Evolutionary conservation across 2,888 invertebrate species (phyloP).

Genomic region (Lithophane leautieri): DNA sequence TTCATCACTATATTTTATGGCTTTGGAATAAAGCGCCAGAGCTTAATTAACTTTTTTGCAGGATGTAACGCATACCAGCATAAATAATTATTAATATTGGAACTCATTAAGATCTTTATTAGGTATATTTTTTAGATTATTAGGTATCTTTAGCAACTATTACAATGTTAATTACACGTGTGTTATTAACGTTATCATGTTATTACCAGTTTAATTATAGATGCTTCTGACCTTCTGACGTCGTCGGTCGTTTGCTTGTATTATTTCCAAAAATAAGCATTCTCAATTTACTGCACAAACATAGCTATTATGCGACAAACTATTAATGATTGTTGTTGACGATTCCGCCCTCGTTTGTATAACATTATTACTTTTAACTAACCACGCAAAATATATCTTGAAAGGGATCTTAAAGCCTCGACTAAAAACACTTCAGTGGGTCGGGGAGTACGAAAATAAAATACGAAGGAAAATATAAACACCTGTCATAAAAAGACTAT

Average conservation of each 20-base stretch:
- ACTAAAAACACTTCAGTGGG: conserved; percentile 30
- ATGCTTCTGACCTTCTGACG: conserved; percentile 24
- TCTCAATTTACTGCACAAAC: conserved; percentile 18
- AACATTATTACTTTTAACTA: conserved; percentile 26
- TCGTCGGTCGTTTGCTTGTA: conserved; percentile 14
- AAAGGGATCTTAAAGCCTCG: conserved; percentile 21
- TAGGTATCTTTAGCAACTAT: conserved; percentile 20
- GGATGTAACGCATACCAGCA: conserved; percentile 1
- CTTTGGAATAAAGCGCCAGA: background rate
- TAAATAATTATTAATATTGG: conserved; percentile 6
- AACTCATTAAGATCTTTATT: conserved; percentile 28
- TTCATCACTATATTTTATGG: background rate
- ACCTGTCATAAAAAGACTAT: conserved; percentile 53
- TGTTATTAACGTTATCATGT: conserved; percentile 33
- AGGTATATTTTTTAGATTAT: conserved; percentile 16
- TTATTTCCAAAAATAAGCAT: conserved; percentile 38
- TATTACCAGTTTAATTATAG: conserved; percentile 32
- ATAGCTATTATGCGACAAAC: conserved; percentile 22
- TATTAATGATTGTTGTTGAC: conserved; percentile 9
- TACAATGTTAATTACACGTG: conserved; percentile 36
- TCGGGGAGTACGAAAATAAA: conserved; percentile 52
- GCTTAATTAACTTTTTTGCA: conserved; percentile 16
- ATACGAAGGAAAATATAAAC: conserved; percentile 47
- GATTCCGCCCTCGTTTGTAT: conserved; percentile 17
- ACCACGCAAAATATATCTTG: conserved; percentile 27